phyloP scores from a whole-genome alignment of 2,113 vertebrate species.

The Lamprologus ornatipinnis region DNA sequence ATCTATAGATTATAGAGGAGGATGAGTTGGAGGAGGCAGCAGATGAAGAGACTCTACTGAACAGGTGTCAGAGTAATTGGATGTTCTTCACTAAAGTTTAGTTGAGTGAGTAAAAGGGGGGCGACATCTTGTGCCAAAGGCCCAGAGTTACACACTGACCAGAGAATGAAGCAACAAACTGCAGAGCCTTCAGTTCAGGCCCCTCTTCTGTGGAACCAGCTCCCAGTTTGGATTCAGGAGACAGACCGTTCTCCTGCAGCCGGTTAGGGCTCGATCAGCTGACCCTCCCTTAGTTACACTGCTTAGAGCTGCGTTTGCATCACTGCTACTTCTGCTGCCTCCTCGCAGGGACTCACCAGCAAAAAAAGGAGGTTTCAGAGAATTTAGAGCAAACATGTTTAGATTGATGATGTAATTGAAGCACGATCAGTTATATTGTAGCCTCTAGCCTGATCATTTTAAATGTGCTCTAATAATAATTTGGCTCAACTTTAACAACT shows the following conservation, averaged over 20 bases:
- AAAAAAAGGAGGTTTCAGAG: not conserved
- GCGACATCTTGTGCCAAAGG: not conserved
- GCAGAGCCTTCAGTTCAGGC: not conserved
- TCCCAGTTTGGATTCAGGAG: not conserved
- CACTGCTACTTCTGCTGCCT: not conserved
- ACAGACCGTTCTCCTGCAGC: rapidly evolving
- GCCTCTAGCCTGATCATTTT: not conserved
- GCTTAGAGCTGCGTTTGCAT: not conserved
- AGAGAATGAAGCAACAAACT: not conserved
- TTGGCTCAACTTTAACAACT: not conserved
- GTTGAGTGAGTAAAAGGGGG: not conserved
- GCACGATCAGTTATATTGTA: not conserved
- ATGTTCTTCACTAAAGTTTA: not conserved
- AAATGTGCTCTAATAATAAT: not conserved
- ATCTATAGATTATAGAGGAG: not conserved
- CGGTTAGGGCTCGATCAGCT: rapidly evolving
- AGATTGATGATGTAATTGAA: not conserved
- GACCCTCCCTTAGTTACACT: not conserved
- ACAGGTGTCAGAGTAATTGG: not conserved
- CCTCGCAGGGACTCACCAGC: not conserved
- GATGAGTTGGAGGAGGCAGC: not conserved
- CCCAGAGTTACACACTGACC: not conserved
- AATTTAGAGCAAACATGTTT: not conserved
- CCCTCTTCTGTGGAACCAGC: not conserved
- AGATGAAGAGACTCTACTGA: not conserved